Evolutionary conservation across 2,113 vertebrate genomes (phyloP), one percentile per base, ranked within the genome.

Genomic region (Dolichotis patagonum): DNA sequence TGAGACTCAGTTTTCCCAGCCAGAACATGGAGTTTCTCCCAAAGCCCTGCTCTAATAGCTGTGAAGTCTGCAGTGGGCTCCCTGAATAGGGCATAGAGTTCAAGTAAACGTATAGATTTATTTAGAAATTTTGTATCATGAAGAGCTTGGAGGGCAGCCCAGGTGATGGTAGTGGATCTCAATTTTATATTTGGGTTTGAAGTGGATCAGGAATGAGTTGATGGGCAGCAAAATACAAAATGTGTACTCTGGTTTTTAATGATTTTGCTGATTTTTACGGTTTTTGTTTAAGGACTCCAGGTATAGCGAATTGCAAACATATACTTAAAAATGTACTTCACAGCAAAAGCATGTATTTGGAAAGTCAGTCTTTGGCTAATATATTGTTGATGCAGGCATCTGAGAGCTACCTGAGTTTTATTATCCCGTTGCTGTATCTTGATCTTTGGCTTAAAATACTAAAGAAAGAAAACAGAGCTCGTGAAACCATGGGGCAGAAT

Each of bases 21-120:
- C 16, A 0, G 0, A 67, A 3, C 0, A 0, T 46, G 6, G 54
- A 30, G 41, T 14, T 6, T 13, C 54, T 46, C 43, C 43, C n/a
- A 65, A 11, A 24, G 26, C 14, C 82, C 13, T 46, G 5, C 38
- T 4, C 5, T 90, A 32, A 35, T 9, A 5, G 43, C 58, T 5
- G 3, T 32, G 38, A 30, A 14, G 65, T 89, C 49, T 20, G 0
- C 3, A 0, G 11, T 13, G 3, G 41, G 30, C 67, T 10, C 13
- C 81, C 35, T 2, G 26, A 32, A 32, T 0, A 0, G 4, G 10
- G 3, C 46, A 11, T 58, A 38, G 63, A 22, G 20, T 83, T 78
- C 77, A 80, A 54, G 24, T 41, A 1, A 35, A 35, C 96, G 46
- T 17, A 54, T 32, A 8, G 2, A 38, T 62, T 75, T 69, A 35